Conservation (phyloP, 1,140 invertebrate species). For the Lineus longissimus region DNA sequence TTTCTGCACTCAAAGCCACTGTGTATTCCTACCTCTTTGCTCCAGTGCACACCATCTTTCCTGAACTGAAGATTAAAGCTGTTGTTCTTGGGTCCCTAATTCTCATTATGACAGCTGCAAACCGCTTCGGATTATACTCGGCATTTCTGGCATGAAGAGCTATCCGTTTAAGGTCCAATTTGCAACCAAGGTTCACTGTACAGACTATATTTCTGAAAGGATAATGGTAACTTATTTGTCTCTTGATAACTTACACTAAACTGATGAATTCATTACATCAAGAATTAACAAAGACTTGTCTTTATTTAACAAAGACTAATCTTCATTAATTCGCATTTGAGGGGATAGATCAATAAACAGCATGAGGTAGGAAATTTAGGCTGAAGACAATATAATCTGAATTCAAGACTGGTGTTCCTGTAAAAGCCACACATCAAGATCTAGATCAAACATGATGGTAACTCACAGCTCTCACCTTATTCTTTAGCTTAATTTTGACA, state of each 20-base stretch:
- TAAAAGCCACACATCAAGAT: no score
- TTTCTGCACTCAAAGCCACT: no score
- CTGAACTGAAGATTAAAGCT: conserved; percentile 97
- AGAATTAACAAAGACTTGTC: background rate
- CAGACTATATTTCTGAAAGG: conserved; percentile 73
- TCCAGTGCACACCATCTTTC: conserved; percentile 99
- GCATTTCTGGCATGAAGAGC: conserved; percentile 98
- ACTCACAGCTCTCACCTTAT: no score
- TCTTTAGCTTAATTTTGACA: no score
- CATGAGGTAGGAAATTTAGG: no score
- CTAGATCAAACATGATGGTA: no score
- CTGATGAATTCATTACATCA: background rate
- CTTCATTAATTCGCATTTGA: background rate
- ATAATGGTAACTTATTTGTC: conserved; percentile 48
- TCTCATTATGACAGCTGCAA: conserved; percentile 99
- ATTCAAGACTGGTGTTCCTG: no score
- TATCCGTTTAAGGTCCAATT: conserved; percentile 70
- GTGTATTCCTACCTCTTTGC: conserved; percentile 92
- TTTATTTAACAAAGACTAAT: background rate
- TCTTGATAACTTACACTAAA: background rate
- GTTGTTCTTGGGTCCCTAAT: conserved; percentile 98
- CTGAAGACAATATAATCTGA: no score
- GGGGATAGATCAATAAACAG: no score
- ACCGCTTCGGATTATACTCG: conserved; percentile 99
- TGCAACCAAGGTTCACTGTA: conserved; percentile 92